These are phyloP conservation scores for Cossypha dichroa DNA, from an alignment of 2,797 vertebrate genomes.

Conservation along the genomic window DNA sequence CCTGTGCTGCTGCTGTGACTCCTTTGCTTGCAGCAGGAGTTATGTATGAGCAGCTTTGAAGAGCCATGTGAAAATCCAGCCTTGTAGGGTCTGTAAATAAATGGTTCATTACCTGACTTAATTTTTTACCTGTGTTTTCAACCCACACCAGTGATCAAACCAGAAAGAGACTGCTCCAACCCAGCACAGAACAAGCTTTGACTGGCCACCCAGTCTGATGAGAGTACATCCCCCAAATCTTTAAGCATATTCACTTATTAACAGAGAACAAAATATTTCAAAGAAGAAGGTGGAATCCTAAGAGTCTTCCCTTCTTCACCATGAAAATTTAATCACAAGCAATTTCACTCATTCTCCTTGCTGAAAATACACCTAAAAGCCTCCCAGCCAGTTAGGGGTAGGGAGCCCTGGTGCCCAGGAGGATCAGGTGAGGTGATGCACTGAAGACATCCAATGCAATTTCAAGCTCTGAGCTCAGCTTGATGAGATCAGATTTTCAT, in stretches of 20 bases:
- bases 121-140: background rate
- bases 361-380: conserved; percentile 31
- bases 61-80: background rate
- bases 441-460: background rate
- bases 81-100: background rate
- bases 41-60: accelerated
- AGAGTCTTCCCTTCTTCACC: conserved; percentile 15
- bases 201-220: background rate
- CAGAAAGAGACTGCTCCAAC: background rate
- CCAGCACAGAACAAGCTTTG: background rate
- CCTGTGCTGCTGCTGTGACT: background rate
- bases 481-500: background rate
- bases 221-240: background rate
- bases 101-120: background rate
- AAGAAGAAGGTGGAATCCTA: conserved; percentile 48
- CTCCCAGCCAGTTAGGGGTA: background rate
- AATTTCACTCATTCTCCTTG: conserved; percentile 37
- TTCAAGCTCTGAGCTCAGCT: conserved; percentile 32
- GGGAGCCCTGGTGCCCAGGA: background rate
- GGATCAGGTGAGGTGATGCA: background rate
- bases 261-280: conserved; percentile 61
- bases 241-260: conserved; percentile 59
- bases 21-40: background rate
- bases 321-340: conserved; percentile 65
- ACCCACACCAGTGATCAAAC: background rate